These are phyloP conservation scores for Sinocyclocheilus anophthalmus DNA, from an alignment of 2,113 vertebrate genomes.

Conservation along the genomic window DNA sequence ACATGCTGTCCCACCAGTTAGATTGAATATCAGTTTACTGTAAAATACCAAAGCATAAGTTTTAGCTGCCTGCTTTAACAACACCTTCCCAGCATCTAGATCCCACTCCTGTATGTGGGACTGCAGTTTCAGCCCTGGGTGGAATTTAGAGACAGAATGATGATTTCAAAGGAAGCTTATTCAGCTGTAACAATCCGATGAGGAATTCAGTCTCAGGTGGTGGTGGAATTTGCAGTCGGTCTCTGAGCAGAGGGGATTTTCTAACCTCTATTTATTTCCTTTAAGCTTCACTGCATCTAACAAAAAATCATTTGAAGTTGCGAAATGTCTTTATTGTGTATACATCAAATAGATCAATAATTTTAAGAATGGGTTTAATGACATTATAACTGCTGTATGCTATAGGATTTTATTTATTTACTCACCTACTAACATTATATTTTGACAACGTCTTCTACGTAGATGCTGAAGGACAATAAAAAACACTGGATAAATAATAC, in stretches of 20 bases:
- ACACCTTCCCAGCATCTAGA: constrained; percentile 29
- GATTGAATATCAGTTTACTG: neutral
- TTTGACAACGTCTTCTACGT: neutral
- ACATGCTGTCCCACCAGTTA: neutral
- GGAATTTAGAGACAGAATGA: constrained; percentile 59
- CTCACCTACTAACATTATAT: neutral
- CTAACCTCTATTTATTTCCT: constrained; percentile 46
- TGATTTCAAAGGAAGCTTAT: constrained; percentile 49
- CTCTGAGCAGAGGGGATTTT: constrained; percentile 19
- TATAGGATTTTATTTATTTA: neutral
- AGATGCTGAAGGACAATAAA: neutral
- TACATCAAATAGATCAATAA: neutral
- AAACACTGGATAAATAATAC: neutral
- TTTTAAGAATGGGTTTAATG: neutral
- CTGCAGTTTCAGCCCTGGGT: constrained; percentile 38
- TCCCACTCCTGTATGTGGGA: neutral
- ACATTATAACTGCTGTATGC: neutral
- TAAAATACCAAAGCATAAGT: neutral
- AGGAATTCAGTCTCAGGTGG: constrained; percentile 55
- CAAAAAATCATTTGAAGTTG: constrained; percentile 1
- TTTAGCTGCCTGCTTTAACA: neutral
- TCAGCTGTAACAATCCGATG: constrained; percentile 57
- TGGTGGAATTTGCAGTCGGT: constrained; percentile 27
- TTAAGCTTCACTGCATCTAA: constrained; percentile 36
- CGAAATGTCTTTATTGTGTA: neutral